Evolutionary conservation across 2,113 vertebrate genomes (phyloP).

Genomic region (Uropsilus gracilis): DNA sequence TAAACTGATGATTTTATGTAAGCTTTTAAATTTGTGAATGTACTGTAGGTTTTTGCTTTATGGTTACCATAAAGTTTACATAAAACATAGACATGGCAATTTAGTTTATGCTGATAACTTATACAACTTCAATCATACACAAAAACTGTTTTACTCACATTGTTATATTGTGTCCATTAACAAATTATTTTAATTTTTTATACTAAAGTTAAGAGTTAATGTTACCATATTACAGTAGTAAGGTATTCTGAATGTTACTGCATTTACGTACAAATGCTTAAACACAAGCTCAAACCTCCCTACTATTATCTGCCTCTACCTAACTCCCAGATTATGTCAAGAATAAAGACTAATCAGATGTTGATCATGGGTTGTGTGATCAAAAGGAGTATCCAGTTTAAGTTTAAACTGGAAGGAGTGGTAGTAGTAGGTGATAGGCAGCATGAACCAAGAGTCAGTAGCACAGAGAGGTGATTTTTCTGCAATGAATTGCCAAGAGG

Average conservation of each 20-base stretch:
- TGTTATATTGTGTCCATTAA: not conserved
- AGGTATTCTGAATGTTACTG: not conserved
- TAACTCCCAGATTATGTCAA: not conserved
- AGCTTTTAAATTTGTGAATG: not conserved
- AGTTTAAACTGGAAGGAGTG: not conserved
- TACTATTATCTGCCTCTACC: not conserved
- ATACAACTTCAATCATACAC: not conserved
- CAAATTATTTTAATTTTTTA: not conserved
- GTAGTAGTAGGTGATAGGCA: not conserved
- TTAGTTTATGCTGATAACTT: not conserved
- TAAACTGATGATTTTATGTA: not conserved
- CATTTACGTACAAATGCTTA: not conserved
- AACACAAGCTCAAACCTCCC: not conserved
- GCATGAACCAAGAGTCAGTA: not conserved
- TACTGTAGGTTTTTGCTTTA: not conserved
- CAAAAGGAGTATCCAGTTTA: not conserved
- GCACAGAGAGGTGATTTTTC: not conserved
- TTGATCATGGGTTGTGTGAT: not conserved
- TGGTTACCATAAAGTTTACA: not conserved
- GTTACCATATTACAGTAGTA: not conserved
- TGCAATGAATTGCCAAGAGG: constrained; percentile 10
- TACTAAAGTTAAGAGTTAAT: not conserved
- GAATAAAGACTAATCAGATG: not conserved
- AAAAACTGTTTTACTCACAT: not conserved
- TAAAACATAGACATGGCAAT: not conserved